A percentile compares a stretch with the other conserved stretches of the same genome.
These are phyloP conservation scores for Metopia argyrocephala DNA, from an alignment of 2,888 invertebrate genomes.

Conservation along the genomic window DNA sequence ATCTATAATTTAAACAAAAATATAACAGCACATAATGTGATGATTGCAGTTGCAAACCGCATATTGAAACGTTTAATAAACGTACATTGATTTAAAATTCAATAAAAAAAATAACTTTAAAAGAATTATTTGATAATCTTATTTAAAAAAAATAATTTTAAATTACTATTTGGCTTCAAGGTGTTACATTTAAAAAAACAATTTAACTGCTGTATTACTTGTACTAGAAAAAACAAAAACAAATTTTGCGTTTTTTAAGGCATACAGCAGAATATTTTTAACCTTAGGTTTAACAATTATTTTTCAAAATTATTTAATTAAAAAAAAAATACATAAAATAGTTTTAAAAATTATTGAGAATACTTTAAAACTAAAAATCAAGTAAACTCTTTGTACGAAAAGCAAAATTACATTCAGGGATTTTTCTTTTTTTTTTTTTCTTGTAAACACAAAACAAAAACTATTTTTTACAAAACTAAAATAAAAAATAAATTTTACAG, in stretches of 20 bases:
- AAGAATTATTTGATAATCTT: no score
- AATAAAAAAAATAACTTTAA: no score
- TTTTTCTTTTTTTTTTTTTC: no score
- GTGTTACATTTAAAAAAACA: no score
- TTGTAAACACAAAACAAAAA: slow-evolving; percentile 55
- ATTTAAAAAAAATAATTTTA: no score
- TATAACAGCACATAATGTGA: slow-evolving; percentile 73
- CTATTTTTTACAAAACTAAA: slow-evolving; percentile 42
- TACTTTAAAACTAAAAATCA: slow-evolving; percentile 26
- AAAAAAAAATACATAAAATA: slow-evolving; percentile 54
- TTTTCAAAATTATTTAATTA: slow-evolving; percentile 34
- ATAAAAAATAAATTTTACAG: slow-evolving; percentile 44
- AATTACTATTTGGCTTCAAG: slow-evolving; percentile 27
- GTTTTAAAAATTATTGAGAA: slow-evolving; percentile 21
- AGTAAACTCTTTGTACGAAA: slow-evolving; percentile 67
- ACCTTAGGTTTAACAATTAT: no score
- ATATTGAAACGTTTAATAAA: slow-evolving; percentile 64
- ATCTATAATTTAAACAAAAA: slow-evolving; percentile 13
- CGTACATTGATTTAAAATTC: slow-evolving; percentile 12
- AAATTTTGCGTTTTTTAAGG: no score
- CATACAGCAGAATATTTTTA: no score
- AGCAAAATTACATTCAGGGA: slow-evolving; percentile 77
- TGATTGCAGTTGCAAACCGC: slow-evolving; percentile 74
- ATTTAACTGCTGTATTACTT: no score
- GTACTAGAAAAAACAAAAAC: no score